These are phyloP conservation scores for Drosophila pseudoananassae DNA, from an alignment of 1,140 invertebrate species.

Conservation along the genomic window DNA sequence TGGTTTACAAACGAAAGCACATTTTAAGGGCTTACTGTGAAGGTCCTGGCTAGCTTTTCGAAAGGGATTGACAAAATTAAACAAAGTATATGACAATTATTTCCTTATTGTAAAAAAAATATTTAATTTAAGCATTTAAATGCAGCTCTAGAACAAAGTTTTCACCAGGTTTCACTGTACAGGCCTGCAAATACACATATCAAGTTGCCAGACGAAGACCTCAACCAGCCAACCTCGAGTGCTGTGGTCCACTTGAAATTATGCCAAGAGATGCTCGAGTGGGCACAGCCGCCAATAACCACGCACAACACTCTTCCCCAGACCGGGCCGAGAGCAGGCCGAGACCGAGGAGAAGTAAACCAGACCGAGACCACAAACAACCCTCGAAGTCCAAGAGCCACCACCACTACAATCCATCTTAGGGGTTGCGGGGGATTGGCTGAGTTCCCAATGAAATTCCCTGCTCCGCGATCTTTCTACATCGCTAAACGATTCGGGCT, in stretches of 20 bases:
- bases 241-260: slow-evolving; percentile 49
- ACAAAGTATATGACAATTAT: too few species aligned
- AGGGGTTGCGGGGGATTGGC: slow-evolving; percentile 52
- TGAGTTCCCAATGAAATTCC: slow-evolving; percentile 61
- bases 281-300: slow-evolving; percentile 49
- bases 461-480: slow-evolving; percentile 67
- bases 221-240: slow-evolving; percentile 29
- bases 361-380: slow-evolving; percentile 56
- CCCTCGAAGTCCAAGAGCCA: slow-evolving; percentile 57
- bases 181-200: slow-evolving; percentile 13
- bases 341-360: slow-evolving; percentile 13
- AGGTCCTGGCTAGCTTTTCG: neutral
- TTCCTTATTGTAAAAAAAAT: too few species aligned
- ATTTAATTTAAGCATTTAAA: too few species aligned
- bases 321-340: neutral
- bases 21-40: neutral
- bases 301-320: slow-evolving; percentile 39
- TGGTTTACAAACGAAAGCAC: neutral
- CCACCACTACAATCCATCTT: slow-evolving; percentile 31
- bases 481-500: slow-evolving; percentile 55
- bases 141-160: neutral
- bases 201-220: slow-evolving; percentile 41
- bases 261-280: slow-evolving; percentile 51
- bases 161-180: neutral
- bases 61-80: neutral